Percentiles rank a stretch among this genome's conserved stretches.
These are phyloP conservation scores for Cyphomyrus discorhynchus DNA, from an alignment of 2,113 vertebrate species.

Conservation along the genomic window DNA sequence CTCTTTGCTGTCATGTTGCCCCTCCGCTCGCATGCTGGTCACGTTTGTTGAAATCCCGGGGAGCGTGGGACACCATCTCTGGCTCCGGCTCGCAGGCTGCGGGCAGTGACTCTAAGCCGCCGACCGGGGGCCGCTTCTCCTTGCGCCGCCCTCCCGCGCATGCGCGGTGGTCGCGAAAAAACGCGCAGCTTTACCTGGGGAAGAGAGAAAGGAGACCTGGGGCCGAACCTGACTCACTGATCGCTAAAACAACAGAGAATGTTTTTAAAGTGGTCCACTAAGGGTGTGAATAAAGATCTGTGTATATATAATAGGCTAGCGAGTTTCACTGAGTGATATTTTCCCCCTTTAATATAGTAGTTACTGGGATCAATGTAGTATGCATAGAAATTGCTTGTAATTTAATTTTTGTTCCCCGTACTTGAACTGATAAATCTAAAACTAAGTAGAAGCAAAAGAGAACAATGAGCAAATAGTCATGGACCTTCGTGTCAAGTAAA, in stretches of 20 bases:
- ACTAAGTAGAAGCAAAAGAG: neutral
- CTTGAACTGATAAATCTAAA: neutral
- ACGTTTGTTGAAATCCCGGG: slow-evolving; percentile 15
- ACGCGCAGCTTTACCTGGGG: slow-evolving; percentile 10
- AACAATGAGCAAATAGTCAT: neutral
- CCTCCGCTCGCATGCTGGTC: slow-evolving; percentile 40
- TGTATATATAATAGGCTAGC: neutral
- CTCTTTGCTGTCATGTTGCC: slow-evolving; percentile 55
- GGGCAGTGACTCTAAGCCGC: slow-evolving; percentile 19
- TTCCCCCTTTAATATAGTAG: neutral
- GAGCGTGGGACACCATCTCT: slow-evolving; percentile 17
- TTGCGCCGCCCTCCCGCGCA: slow-evolving; percentile 40
- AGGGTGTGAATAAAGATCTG: neutral
- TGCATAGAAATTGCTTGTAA: neutral
- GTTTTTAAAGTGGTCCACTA: neutral
- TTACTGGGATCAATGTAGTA: neutral
- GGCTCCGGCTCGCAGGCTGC: slow-evolving; percentile 33
- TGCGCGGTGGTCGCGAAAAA: slow-evolving; percentile 37
- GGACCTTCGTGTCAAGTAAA: neutral
- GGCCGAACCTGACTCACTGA: neutral
- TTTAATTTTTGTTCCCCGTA: neutral
- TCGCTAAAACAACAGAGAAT: neutral
- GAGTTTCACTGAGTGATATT: neutral
- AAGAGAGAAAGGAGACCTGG: neutral
- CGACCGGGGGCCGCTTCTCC: neutral